Evolutionary conservation across 1,140 invertebrate genomes (phyloP).

Genomic region (Drosophila bocqueti): DNA sequence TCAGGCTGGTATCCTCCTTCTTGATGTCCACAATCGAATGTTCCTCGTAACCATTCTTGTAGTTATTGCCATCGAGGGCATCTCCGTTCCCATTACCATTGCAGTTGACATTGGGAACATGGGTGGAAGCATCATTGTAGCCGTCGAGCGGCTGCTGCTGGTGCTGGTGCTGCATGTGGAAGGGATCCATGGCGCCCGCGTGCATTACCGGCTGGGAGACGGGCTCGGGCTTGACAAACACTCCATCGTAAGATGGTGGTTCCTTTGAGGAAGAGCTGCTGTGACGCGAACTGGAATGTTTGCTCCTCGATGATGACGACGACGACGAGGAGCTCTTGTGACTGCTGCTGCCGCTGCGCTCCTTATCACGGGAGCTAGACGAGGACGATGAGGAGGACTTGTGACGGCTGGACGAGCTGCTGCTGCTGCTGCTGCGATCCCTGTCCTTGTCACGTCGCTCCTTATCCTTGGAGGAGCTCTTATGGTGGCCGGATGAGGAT

Average conservation of each 20-base stretch:
- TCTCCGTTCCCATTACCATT: conserved; percentile 50
- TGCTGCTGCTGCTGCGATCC: conserved; percentile 84
- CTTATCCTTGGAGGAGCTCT: conserved; percentile 85
- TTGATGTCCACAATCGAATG: conserved; percentile 61
- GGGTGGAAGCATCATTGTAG: conserved; percentile 7
- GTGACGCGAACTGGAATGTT: conserved; percentile 83
- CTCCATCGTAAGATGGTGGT: conserved; percentile 71
- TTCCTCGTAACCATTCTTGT: conserved; percentile 83
- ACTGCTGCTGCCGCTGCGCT: conserved; percentile 67
- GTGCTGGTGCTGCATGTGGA: conserved; percentile 34
- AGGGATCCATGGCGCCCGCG: conserved; percentile 39
- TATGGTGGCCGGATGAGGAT: conserved; percentile 74
- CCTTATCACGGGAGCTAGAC: conserved; percentile 75
- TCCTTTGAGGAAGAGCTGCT: conserved; percentile 76
- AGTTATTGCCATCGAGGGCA: conserved; percentile 50
- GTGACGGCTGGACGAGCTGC: conserved; percentile 85
- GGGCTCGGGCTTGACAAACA: conserved; percentile 84
- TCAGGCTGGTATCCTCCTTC: conserved; percentile 73
- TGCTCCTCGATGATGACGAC: conserved; percentile 84
- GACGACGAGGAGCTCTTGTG: conserved; percentile 76
- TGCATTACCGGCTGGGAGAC: conserved; percentile 82
- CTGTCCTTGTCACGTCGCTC: conserved; percentile 85
- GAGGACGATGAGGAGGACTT: conserved; percentile 78
- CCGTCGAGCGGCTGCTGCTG: conserved; percentile 11
- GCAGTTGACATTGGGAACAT: conserved; percentile 1